phyloP scores from a whole-genome alignment of 2,113 vertebrate species.

The Nansenia antarctica region DNA sequence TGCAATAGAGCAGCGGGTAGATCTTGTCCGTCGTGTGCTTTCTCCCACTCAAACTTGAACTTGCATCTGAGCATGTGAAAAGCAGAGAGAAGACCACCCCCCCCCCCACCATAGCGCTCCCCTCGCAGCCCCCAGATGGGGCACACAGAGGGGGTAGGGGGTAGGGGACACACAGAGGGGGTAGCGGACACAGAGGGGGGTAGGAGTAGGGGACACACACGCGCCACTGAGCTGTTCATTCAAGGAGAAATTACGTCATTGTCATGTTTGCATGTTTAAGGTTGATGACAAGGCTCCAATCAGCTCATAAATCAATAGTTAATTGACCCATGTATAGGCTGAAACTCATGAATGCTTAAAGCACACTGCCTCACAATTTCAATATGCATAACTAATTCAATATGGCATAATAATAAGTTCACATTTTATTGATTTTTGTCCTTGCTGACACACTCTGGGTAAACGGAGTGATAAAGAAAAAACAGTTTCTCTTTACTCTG shows the following conservation, averaged over 20 bases:
- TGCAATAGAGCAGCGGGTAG: too few relatives aligned
- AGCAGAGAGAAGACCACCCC: neutral
- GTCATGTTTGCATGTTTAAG: slow-evolving; percentile 15
- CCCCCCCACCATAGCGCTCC: slow-evolving; percentile 5
- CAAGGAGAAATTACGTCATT: slow-evolving; percentile 37
- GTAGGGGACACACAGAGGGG: neutral
- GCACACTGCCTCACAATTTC: slow-evolving; percentile 12
- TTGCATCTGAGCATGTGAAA: slow-evolving; percentile 8
- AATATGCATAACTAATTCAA: too few relatives aligned
- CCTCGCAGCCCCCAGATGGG: slow-evolving; percentile 18
- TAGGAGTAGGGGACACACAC: neutral
- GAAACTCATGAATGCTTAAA: slow-evolving; percentile 2
- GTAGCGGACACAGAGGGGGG: neutral
- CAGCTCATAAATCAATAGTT: slow-evolving; percentile 5
- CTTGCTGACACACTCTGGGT: too few relatives aligned
- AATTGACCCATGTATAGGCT: neutral
- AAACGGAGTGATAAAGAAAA: too few relatives aligned
- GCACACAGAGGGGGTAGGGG: slow-evolving; percentile 13
- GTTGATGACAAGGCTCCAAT: neutral
- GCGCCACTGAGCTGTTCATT: slow-evolving; percentile 32
- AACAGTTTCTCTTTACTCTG: too few relatives aligned
- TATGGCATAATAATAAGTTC: too few relatives aligned
- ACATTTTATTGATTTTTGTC: too few relatives aligned
- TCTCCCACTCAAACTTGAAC: neutral
- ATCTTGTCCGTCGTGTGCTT: neutral